phyloP scores from a whole-genome alignment of 37 sponge, comb jelly and placozoan species.

The Petrosia ficiformis region DNA sequence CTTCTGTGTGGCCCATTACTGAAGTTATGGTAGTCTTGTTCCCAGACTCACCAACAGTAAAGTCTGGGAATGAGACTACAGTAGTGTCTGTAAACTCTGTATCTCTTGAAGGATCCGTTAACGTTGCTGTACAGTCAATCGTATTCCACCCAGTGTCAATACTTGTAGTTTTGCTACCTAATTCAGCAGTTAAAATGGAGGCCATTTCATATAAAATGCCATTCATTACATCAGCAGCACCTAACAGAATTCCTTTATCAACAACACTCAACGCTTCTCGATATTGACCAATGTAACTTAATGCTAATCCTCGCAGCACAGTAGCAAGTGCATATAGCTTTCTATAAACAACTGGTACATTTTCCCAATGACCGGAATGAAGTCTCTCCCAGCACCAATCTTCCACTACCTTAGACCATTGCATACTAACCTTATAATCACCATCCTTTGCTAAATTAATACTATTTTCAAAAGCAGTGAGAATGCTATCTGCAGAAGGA shows the following conservation, averaged over 20 bases:
- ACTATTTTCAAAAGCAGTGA: not conserved
- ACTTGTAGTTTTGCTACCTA: no score
- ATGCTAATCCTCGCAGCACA: conserved; percentile 45
- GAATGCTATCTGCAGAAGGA: not conserved
- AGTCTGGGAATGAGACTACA: no score
- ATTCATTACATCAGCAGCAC: conserved; percentile 78
- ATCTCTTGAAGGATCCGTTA: no score
- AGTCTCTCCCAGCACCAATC: conserved; percentile 88
- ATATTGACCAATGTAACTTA: not conserved
- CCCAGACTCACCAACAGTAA: no score
- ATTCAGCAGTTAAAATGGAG: no score
- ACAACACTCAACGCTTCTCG: conserved; percentile 46
- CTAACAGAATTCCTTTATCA: conserved; percentile 92
- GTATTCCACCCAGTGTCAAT: no score
- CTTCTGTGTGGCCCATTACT: conserved; percentile 1
- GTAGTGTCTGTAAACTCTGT: no score
- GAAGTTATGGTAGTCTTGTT: no score
- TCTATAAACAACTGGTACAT: conserved; percentile 78
- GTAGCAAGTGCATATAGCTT: conserved; percentile 53
- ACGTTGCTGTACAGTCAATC: no score
- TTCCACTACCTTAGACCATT: conserved; percentile 32
- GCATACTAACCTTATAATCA: not conserved
- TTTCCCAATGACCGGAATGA: conserved; percentile 87
- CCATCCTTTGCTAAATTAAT: not conserved
- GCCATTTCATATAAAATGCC: conserved; percentile 42